phyloP scores from a whole-genome alignment of 1,140 invertebrate genomes.

The Triops cancriformis region DNA sequence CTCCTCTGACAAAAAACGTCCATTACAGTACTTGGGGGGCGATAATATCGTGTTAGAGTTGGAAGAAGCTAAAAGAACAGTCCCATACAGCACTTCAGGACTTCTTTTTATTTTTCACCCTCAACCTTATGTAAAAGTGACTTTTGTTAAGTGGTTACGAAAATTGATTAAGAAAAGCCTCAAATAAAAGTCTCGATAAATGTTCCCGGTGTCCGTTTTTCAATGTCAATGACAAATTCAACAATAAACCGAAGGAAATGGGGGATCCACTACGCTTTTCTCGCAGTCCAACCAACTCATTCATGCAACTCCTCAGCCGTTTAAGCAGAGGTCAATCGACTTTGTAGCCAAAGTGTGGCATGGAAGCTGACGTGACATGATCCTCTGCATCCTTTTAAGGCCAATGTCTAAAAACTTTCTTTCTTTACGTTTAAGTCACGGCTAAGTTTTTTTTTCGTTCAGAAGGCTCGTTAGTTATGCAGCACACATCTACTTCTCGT shows the following conservation, averaged over 20 bases:
- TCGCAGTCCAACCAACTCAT: not conserved
- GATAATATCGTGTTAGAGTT: constrained; percentile 14
- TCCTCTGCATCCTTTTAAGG: not conserved
- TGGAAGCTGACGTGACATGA: constrained; percentile 1
- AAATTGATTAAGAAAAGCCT: not conserved
- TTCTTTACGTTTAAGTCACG: not conserved
- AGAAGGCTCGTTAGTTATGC: not conserved
- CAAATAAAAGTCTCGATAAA: not conserved
- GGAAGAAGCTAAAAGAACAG: not conserved
- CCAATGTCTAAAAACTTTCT: not conserved
- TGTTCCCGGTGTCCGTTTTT: not conserved
- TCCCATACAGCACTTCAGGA: not conserved
- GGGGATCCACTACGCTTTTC: not conserved
- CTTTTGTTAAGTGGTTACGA: not conserved
- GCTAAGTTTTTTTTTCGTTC: not conserved
- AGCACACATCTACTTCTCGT: not conserved
- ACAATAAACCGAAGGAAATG: not conserved
- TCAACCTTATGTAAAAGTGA: not conserved
- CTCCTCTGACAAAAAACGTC: not conserved
- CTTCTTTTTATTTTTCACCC: not conserved
- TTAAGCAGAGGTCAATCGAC: not conserved
- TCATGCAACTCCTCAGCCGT: not conserved
- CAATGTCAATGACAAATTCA: not conserved
- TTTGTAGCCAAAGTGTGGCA: not conserved
- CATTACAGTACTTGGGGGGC: not conserved